phyloP scores from a whole-genome alignment of 2,888 invertebrate genomes.

The Apeira syringaria region DNA sequence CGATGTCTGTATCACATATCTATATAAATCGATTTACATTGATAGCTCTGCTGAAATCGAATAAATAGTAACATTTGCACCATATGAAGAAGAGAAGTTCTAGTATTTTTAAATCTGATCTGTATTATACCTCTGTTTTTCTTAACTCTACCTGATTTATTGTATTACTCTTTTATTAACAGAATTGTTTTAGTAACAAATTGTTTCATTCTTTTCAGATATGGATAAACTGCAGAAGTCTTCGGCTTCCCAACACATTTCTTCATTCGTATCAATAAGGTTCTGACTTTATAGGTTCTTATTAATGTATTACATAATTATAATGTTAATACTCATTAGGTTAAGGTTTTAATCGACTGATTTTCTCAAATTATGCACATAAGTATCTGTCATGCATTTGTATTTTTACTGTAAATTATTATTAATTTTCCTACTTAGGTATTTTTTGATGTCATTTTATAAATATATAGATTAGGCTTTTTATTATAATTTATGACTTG shows the following conservation, averaged over 20 bases:
- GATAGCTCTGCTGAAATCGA: no score
- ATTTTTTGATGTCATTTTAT: conserved; percentile 14
- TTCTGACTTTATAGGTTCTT: conserved; percentile 17
- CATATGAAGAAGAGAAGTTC: no score
- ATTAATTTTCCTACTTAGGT: conserved; percentile 37
- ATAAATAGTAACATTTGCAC: no score
- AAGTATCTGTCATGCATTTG: conserved; percentile 73
- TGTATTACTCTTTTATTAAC: no score
- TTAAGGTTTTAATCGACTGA: conserved; percentile 66
- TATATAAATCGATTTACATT: no score
- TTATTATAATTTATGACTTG: no score
- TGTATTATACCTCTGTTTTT: no score
- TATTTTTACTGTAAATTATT: conserved; percentile 64
- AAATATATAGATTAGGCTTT: conserved; percentile 6
- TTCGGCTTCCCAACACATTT: conserved; percentile 53
- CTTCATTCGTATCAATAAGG: conserved; percentile 21
- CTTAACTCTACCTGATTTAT: no score
- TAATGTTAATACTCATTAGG: conserved; percentile 71
- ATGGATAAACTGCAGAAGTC: conserved; percentile 35
- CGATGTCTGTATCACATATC: no score
- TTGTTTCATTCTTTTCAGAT: conserved; percentile 63
- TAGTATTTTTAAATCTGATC: no score
- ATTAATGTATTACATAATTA: conserved; percentile 28
- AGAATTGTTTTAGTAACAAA: neutral
- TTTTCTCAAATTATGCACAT: conserved; percentile 57